A percentile compares a stretch with the other conserved stretches of the same genome.
phyloP scores from a whole-genome alignment of 2,113 vertebrate genomes.

The Ginglymostoma cirratum region DNA sequence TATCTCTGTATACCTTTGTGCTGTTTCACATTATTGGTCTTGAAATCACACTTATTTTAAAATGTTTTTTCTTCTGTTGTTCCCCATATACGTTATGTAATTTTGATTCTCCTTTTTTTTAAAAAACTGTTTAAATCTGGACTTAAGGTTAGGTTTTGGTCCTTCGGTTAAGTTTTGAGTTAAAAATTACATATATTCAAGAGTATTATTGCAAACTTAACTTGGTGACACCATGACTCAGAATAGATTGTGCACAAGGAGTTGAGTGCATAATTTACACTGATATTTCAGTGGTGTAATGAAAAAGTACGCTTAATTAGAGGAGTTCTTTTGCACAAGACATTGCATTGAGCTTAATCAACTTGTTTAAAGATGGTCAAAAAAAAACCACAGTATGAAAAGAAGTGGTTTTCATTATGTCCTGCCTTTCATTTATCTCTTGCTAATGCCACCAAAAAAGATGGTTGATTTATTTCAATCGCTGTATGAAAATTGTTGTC shows the following conservation, averaged over 20 bases:
- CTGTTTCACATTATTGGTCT: background rate
- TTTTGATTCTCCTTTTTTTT: background rate
- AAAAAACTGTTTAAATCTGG: background rate
- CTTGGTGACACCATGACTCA: background rate
- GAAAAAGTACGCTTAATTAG: background rate
- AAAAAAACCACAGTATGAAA: background rate
- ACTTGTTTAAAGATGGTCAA: background rate
- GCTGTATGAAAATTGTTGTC: background rate
- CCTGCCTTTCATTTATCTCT: background rate
- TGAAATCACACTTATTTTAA: background rate
- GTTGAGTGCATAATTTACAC: background rate
- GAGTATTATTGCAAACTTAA: background rate
- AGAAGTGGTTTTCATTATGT: background rate
- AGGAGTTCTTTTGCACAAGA: background rate
- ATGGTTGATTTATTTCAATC: background rate
- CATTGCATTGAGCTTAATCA: background rate
- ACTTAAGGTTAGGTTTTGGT: background rate
- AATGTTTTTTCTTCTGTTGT: background rate
- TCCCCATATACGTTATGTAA: background rate
- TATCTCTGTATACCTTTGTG: too few species aligned
- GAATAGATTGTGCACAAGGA: background rate
- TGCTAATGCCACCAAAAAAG: background rate
- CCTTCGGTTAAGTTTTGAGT: background rate
- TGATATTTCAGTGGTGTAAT: background rate
- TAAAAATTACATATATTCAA: background rate